Evolutionary conservation across 2,888 invertebrate genomes (phyloP).

Genomic region (Polydrusus tereticollis): DNA sequence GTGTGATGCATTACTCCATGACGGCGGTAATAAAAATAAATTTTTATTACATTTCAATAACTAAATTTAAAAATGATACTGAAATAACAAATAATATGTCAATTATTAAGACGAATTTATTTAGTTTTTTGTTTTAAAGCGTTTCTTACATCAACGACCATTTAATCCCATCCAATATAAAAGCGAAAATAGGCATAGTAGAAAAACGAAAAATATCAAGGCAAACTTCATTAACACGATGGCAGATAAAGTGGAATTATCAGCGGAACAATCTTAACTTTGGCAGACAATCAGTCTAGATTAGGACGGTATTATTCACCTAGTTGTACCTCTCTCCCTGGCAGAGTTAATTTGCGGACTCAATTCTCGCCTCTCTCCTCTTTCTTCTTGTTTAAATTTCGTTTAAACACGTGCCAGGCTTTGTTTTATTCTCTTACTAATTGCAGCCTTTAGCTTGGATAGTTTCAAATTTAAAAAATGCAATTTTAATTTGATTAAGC

Average conservation of each 20-base stretch:
- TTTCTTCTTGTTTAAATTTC: slow-evolving; percentile 39
- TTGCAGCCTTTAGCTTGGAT: too few species aligned
- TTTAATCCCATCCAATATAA: neutral
- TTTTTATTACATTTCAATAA: neutral
- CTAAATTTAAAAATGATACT: neutral
- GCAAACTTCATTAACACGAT: slow-evolving; percentile 52
- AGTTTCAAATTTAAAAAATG: too few species aligned
- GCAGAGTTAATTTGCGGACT: slow-evolving; percentile 55
- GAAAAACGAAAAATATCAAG: slow-evolving; percentile 32
- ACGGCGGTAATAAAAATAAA: neutral
- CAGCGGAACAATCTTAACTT: slow-evolving; percentile 53
- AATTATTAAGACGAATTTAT: too few species aligned
- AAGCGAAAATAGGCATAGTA: neutral
- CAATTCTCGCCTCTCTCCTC: slow-evolving; percentile 33
- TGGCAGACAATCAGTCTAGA: slow-evolving; percentile 59
- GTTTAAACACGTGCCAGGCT: slow-evolving; percentile 20
- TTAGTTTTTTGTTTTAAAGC: neutral
- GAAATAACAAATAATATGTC: neutral
- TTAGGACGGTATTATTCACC: slow-evolving; percentile 59
- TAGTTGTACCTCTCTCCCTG: slow-evolving; percentile 59
- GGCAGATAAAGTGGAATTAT: slow-evolving; percentile 53
- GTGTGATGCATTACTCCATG: neutral
- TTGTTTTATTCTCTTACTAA: slow-evolving; percentile 8
- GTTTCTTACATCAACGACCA: neutral
- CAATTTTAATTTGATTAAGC: too few species aligned